These are phyloP conservation scores for Labrus mixtus DNA, from an alignment of 2,113 vertebrate species.

Conservation along the genomic window DNA sequence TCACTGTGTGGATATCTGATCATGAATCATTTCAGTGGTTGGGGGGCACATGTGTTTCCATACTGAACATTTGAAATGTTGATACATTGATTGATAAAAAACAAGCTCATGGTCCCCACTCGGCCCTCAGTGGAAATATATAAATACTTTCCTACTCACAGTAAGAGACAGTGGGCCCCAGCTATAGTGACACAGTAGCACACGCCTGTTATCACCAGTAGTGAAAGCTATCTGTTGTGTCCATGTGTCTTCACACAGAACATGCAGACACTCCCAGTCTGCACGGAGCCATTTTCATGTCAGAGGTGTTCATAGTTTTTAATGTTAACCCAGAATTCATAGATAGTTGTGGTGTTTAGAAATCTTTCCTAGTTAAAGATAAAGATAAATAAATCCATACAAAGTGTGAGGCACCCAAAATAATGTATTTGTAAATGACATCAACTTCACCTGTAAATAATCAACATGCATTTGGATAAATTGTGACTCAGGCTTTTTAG, in stretches of 20 bases:
- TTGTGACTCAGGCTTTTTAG: background rate
- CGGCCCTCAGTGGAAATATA: background rate
- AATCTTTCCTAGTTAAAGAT: too few species aligned
- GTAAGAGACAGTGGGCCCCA: conserved; percentile 32
- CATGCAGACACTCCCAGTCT: conserved; percentile 68
- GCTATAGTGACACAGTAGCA: conserved; percentile 1
- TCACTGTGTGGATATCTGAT: too few species aligned
- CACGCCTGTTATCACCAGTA: conserved; percentile 59
- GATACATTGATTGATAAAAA: too few species aligned
- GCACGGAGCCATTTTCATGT: background rate
- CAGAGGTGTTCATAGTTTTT: background rate
- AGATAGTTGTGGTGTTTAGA: background rate
- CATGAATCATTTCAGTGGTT: too few species aligned
- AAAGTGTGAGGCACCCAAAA: background rate
- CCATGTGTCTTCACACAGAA: conserved; percentile 58
- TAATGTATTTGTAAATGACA: background rate
- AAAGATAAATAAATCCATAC: background rate
- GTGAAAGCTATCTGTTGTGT: conserved; percentile 64
- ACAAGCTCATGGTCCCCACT: too few species aligned
- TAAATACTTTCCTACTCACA: background rate
- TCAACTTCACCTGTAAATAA: background rate
- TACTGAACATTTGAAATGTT: too few species aligned
- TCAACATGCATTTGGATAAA: background rate
- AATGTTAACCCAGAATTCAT: background rate
- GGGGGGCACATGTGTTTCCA: too few species aligned